A percentile compares a stretch with the other conserved stretches of the same genome.
These are phyloP conservation scores for Sylvietta virens DNA, from an alignment of 2,113 vertebrate species.

Conservation along the genomic window DNA sequence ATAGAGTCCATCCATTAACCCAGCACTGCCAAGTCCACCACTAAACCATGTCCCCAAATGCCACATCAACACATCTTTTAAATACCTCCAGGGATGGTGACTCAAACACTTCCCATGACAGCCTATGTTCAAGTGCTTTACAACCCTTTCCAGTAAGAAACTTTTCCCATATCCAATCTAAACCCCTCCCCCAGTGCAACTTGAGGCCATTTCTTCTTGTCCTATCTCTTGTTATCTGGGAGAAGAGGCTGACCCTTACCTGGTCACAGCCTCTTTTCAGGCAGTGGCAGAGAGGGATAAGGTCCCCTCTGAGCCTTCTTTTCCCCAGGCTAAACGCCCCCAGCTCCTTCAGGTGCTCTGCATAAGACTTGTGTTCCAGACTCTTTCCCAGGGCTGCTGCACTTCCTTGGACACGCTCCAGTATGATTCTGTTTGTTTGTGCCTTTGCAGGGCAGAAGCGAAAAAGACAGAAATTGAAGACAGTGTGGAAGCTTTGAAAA, in stretches of 20 bases:
- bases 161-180: not conserved
- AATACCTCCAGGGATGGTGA: not conserved
- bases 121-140: not conserved
- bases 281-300: not conserved
- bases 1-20: not conserved
- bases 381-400: not conserved
- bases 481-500: not conserved
- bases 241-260: not conserved
- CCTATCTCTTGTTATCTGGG: not conserved
- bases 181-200: not conserved
- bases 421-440: fast-evolving
- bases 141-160: not conserved
- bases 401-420: not conserved
- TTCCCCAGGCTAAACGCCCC: not conserved
- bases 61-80: not conserved
- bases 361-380: not conserved
- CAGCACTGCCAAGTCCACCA: not conserved
- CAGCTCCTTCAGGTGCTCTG: not conserved
- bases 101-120: not conserved
- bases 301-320: not conserved
- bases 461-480: not conserved
- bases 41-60: not conserved
- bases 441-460: not conserved
- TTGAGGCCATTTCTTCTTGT: not conserved
- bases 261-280: not conserved